Percentiles rank a stretch among this genome's conserved stretches.
These are phyloP conservation scores for Mastomys natalensis DNA, from an alignment of 2,113 vertebrate species.

Conservation along the genomic window DNA sequence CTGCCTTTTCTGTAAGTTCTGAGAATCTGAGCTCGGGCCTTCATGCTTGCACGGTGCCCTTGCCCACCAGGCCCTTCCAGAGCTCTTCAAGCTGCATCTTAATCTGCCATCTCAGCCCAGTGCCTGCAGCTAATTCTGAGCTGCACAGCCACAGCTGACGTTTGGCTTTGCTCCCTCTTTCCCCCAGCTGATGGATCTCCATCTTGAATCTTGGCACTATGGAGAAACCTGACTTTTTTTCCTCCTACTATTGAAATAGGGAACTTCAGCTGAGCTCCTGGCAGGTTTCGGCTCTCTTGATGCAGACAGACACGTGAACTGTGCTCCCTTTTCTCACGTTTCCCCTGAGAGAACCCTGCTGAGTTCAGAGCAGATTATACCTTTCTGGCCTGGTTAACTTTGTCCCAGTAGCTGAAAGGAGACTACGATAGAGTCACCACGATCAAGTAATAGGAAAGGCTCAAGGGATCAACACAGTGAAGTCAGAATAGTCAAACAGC, in stretches of 20 bases:
- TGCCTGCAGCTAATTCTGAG: not conserved
- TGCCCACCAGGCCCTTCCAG: too few species aligned
- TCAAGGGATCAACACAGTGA: not conserved
- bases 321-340: not conserved
- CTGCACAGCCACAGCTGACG: accelerated
- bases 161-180: not conserved
- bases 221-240: not conserved
- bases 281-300: not conserved
- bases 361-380: conserved; percentile 21
- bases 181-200: not conserved
- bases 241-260: not conserved
- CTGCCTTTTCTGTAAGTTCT: not conserved
- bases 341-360: not conserved
- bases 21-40: too few species aligned
- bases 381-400: conserved; percentile 54
- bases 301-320: conserved; percentile 20
- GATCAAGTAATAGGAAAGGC: not conserved
- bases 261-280: not conserved
- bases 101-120: accelerated
- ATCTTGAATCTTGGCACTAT: not conserved
- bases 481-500: not conserved
- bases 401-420: conserved; percentile 15
- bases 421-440: not conserved
- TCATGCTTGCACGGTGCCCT: not conserved
- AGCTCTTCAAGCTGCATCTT: not conserved